Evolutionary conservation across 2,113 vertebrate species (phyloP), one percentile per base, ranked within the genome.

Genomic region (Cariama cristata): DNA sequence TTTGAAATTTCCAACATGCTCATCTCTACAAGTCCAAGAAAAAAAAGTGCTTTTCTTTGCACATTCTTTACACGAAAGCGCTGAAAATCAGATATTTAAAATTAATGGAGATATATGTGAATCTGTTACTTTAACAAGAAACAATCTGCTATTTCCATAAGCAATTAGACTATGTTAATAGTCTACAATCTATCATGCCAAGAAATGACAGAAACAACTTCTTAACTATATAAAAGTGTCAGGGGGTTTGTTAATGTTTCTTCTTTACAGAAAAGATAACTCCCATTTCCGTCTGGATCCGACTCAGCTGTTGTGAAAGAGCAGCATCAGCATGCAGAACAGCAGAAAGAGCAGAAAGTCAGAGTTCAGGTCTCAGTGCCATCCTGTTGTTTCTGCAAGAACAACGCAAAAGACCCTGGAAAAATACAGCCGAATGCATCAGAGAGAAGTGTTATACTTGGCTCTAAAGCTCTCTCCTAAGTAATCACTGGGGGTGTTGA

Each of bases 321-420:
- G 86, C 86, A 95, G 45, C 35, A 91, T 94, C 96, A 96, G 94
- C 95, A 94, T 83, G 77, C 86, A 95, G 71, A 94, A 87, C 2
- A 94, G 96, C 96, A 94, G 94, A 91, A 89, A 90, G 33, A 94
- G 94, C 95, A 90, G 75, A 93, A 76, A 96, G 95, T 95, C 97
- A 97, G 87, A 95, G 96, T 96, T 97, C 95, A 92, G 87, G 58
- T 86, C 86, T 84, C 96, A 90, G 72, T 95, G 89, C 90, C 94
- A 97, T 96, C 96, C 96, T 97, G 97, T 96, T 96, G 80, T 97
- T 97, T 93, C 91, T 81, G 72, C 58, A 81, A 91, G 94, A 95
- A 71, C 68, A 80, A 60, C 63, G 60, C 74, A 90, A 92, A 87
- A 2, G 60, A 86, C 77, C 66, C 87, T 94, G 95, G 90, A 88